Evolutionary conservation across 2,888 invertebrate species (phyloP), one percentile per base, ranked within the genome.

Genomic region (Chrysolina americana): DNA sequence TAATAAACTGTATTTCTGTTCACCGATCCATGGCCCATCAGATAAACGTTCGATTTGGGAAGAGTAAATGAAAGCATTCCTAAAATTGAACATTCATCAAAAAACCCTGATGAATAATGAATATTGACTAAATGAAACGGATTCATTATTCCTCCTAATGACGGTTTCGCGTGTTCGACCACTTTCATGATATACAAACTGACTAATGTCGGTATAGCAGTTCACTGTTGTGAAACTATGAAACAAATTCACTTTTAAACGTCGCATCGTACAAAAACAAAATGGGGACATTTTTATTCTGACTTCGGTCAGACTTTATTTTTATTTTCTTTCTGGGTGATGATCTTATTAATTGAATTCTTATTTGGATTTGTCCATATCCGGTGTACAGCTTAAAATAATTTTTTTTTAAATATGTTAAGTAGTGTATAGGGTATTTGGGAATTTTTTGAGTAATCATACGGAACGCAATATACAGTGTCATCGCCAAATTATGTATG

Each of bases 61-160:
- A 59, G n/a, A 36, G 59, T n/a, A 59, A 59, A 59, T 59, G 59
- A 28, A 59, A n/a, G 13, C 59, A 59, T 59, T 59, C 59, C 59
- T 6, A n/a, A n/a, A 59, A 59, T n/a, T 59, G 59, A 59, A 59
- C 28, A 59, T 59, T 59, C 36, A 59, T 59, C 59, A 28, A 59
- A 59, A 28, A 59, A 36, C 59, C 59, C 36, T 59, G 36, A 59
- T 59, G 28, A 59, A 59, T 59, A 59, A 59, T 59, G 59, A 28
- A 59, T 59, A 59, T 59, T 36, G 59, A 59, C 28, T 59, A 59
- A 59, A 59, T 59, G 59, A 59, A 59, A 59, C 59, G n/a, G 59
- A 36, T 59, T 59, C 59, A 36, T 59, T 59, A 59, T 59, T 59
- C 28, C 2, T 59, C 59, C 59, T 59, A 28, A 59, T 28, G 59